Base-by-base conservation (phyloP, 2,113 vertebrate genomes). In the Apeltes quadracus region DNA sequence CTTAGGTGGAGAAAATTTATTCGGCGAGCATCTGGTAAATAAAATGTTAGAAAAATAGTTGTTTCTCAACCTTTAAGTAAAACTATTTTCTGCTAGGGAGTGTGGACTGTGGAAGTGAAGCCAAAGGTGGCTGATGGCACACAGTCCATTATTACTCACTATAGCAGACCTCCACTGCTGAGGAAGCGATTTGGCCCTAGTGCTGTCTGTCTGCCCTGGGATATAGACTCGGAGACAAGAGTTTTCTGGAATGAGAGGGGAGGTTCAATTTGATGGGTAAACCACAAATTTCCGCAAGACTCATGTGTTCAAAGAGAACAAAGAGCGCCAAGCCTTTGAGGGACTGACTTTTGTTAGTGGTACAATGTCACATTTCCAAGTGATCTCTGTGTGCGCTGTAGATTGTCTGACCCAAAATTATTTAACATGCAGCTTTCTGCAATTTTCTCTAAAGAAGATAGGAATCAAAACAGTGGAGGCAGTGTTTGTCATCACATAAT, bases 301-400 rank as follows among this genome's bases (percentile, higher is more conserved):
- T 41, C 66, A 39, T 73, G 76, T 68, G 59, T 56, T 77, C 77
- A 69, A 66, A 69, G 70, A 72, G 72, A 55, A 61, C 18, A 15
- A 73, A 70, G 74, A 74, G 54, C 51, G 4, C 67, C 74, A 59
- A 57, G 75, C 80, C 83, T 89, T 83, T 84, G 54, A 88, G 83
- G 80, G 81, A 76, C 48, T 86, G 81, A 86, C 85, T 89, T 92
- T 88, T 84, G 87, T 88, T 86, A 76, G 78, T 66, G 61, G 75
- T 76, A 77, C 64, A 22, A 83, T 84, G 85, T 87, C 87, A 88
- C 85, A 82, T 89, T 88, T 87, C 9, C 75, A 65, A 73, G 70
- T 68, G 78, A 54, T 83, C 48, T 75, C 71, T 75, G 53, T 78
- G 53, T 71, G 63, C 6, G 78, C 85, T 83, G 0, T 64, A 36